Conservation (phyloP, 2,797 vertebrate species). For the Austrolebias charrua region DNA sequence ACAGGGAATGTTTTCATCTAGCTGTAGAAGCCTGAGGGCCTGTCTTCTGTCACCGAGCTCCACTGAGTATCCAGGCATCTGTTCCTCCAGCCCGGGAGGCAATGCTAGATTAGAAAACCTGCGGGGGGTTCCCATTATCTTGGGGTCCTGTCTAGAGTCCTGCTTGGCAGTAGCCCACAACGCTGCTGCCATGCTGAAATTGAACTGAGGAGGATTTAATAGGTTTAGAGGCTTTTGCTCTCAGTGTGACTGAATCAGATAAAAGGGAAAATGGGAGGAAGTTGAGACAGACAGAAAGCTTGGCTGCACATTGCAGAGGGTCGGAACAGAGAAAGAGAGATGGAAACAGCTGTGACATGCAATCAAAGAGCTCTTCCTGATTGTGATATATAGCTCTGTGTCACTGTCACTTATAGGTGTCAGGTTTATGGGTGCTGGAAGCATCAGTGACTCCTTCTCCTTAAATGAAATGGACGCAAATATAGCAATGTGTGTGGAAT, state of each 20-base stretch:
- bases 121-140: slow-evolving; percentile 65
- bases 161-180: slow-evolving; percentile 38
- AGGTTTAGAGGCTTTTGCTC: slow-evolving; percentile 62
- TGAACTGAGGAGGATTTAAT: slow-evolving; percentile 63
- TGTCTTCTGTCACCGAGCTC: slow-evolving; percentile 41
- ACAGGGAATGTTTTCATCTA: slow-evolving; percentile 23
- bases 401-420: slow-evolving; percentile 3
- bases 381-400: slow-evolving; percentile 34
- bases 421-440: neutral
- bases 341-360: slow-evolving; percentile 4
- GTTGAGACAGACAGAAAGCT: slow-evolving; percentile 38
- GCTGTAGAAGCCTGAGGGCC: slow-evolving; percentile 28
- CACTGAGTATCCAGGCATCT: slow-evolving; percentile 55
- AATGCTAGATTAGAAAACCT: slow-evolving; percentile 55
- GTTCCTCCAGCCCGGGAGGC: slow-evolving; percentile 43
- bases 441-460: neutral
- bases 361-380: slow-evolving; percentile 20
- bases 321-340: slow-evolving; percentile 2
- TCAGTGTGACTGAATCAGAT: slow-evolving; percentile 62
- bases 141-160: slow-evolving; percentile 44
- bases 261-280: slow-evolving; percentile 46
- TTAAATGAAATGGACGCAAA: too few relatives aligned
- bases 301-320: neutral
- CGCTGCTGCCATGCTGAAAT: slow-evolving; percentile 57
- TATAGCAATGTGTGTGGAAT: too few relatives aligned